These are phyloP conservation scores for Apeltes quadracus DNA, from an alignment of 2,113 vertebrate species.

Conservation along the genomic window DNA sequence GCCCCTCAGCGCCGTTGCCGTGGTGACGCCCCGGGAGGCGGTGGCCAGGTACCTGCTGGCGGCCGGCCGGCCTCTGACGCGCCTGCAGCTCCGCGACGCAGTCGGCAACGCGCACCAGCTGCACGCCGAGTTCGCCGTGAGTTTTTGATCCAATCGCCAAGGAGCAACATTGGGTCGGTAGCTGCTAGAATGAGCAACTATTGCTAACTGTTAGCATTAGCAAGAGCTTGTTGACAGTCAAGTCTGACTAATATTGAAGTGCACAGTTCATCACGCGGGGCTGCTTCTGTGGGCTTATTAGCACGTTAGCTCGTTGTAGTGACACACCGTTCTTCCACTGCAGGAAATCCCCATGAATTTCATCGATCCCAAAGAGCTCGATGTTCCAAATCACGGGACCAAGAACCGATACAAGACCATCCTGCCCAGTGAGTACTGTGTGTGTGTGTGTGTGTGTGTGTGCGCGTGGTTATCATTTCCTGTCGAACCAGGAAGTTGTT, in stretches of 20 bases:
- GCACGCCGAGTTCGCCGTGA: slow-evolving; percentile 93
- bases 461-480: slow-evolving; percentile 17
- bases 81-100: slow-evolving; percentile 84
- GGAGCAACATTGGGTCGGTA: too few relatives aligned
- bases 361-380: slow-evolving; percentile 94
- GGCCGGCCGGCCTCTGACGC: slow-evolving; percentile 84
- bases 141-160: background rate
- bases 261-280: background rate
- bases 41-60: slow-evolving; percentile 88
- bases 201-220: background rate
- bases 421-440: slow-evolving; percentile 91
- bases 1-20: slow-evolving; percentile 80
- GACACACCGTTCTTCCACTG: background rate
- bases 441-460: slow-evolving; percentile 18
- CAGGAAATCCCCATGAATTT: slow-evolving; percentile 99
- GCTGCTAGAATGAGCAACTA: background rate
- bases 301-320: too few relatives aligned
- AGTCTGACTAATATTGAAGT: too few relatives aligned
- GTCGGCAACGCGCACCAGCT: slow-evolving; percentile 86
- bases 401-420: slow-evolving; percentile 99
- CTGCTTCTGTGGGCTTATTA: too few relatives aligned
- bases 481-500: slow-evolving; percentile 57
- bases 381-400: slow-evolving; percentile 91
- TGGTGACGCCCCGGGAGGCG: slow-evolving; percentile 88
- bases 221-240: background rate